Evolutionary conservation across 2,797 vertebrate genomes (phyloP).

Genomic region (Holocentrus rufus): DNA sequence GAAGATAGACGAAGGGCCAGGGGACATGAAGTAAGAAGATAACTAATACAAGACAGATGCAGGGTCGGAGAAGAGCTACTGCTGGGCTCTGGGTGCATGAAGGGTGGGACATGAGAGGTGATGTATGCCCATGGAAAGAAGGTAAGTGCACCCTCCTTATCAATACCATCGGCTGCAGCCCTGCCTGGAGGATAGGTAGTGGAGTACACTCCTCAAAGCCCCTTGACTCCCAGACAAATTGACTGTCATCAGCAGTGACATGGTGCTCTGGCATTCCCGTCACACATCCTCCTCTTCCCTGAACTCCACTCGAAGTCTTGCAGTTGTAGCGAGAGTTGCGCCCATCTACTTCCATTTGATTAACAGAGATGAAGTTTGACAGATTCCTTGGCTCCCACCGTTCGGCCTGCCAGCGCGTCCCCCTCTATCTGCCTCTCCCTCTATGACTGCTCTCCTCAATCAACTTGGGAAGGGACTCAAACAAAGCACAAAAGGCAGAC

Average conservation of each 20-base stretch:
- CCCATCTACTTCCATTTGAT: slow-evolving; percentile 54
- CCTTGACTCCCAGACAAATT: slow-evolving; percentile 64
- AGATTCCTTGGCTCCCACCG: slow-evolving; percentile 56
- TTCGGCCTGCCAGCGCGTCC: slow-evolving; percentile 43
- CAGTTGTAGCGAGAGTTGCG: slow-evolving; percentile 46
- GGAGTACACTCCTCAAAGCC: slow-evolving; percentile 53
- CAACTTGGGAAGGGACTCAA: slow-evolving; percentile 36
- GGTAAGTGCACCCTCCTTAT: slow-evolving; percentile 38
- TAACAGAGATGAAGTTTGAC: slow-evolving; percentile 69
- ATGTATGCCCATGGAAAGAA: slow-evolving; percentile 26
- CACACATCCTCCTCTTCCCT: slow-evolving; percentile 47
- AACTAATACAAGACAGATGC: slow-evolving; percentile 3
- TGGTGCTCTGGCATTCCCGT: slow-evolving; percentile 59
- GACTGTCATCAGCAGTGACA: slow-evolving; percentile 70
- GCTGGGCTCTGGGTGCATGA: slow-evolving; percentile 23
- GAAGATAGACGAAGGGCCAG: neutral
- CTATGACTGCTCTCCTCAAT: slow-evolving; percentile 44
- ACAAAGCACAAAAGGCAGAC: slow-evolving; percentile 50
- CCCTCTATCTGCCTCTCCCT: slow-evolving; percentile 41
- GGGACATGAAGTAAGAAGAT: neutral
- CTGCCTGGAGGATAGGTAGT: slow-evolving; percentile 21
- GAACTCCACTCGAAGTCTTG: slow-evolving; percentile 43
- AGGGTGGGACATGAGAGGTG: slow-evolving; percentile 2
- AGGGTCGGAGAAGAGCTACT: slow-evolving; percentile 24
- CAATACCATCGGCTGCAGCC: slow-evolving; percentile 48